These are phyloP conservation scores for Ectemnius cavifrons DNA, from an alignment of 2,888 invertebrate species.

Conservation along the genomic window DNA sequence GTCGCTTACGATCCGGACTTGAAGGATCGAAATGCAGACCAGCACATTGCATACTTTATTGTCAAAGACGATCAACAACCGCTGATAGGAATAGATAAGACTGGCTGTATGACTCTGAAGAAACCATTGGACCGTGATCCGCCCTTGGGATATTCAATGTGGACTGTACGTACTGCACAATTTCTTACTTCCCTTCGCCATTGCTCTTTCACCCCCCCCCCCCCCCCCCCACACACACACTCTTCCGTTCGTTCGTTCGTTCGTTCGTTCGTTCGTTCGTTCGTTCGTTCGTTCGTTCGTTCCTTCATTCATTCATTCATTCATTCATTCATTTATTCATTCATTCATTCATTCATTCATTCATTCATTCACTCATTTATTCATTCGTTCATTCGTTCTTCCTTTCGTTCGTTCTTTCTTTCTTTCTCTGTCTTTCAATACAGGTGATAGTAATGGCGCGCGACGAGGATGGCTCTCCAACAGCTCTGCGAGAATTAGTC, in stretches of 20 bases:
- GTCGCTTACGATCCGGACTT: constrained; percentile 93
- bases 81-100: constrained; percentile 85
- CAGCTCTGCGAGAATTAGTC: constrained; percentile 82
- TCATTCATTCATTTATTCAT: too few relatives aligned
- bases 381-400: too few relatives aligned
- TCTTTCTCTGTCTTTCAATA: neutral
- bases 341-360: too few relatives aligned
- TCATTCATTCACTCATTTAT: too few relatives aligned
- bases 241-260: neutral
- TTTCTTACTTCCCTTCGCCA: constrained; percentile 40
- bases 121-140: constrained; percentile 93
- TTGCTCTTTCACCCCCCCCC: neutral
- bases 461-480: constrained; percentile 85
- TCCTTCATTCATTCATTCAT: too few relatives aligned
- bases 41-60: constrained; percentile 88
- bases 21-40: constrained; percentile 85
- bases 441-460: constrained; percentile 82
- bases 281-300: too few relatives aligned
- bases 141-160: constrained; percentile 89
- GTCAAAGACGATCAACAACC: constrained; percentile 86
- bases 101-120: constrained; percentile 86
- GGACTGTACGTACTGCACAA: constrained; percentile 77
- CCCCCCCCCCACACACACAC: too few relatives aligned
- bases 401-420: neutral
- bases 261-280: too few relatives aligned